Base-by-base conservation (phyloP, 2,888 invertebrate species). In the Sphecodes monilicornis region DNA sequence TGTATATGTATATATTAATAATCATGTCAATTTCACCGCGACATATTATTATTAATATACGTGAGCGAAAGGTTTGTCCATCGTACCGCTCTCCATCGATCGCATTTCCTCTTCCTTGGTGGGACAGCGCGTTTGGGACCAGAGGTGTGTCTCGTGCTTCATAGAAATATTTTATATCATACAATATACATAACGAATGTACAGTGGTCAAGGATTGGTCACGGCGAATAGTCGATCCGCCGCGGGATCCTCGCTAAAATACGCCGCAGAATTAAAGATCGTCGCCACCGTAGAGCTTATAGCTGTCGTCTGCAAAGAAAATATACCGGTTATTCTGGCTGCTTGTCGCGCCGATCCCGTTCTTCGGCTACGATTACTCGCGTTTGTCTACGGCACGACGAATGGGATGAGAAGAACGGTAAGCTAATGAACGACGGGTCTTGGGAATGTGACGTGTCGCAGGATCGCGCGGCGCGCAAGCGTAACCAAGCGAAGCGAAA, bases 191-290 rank as follows among this genome's bases (percentile, higher is more conserved):
- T 90, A 89, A 85, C 85, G 85, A 94, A 94, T 94, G 91, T 93
- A 94, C 94, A 94, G 87, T 91, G 90, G 93, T 94, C 94, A 94
- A 93, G 94, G 94, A 90, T 94, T 94, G 83, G 94, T 93, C 64
- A 95, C 94, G 86, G 92, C 92, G 87, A 94, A 94, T 26, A 94
- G 91, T 80, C 93, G 94, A 92, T 94, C 94, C 79, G 94, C 92
- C 29, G 93, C 92, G 71, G 94, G 93, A 92, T 94, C 94, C 84
- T 94, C 94, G 83, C 90, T 93, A 84, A 94, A 94, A 87, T 94
- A 94, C 66, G 94, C 93, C 32, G 94, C 93, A 46, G 94, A 94
- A 89, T 94, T 94, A 85, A 94, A 94, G 90, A 94, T 94, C 76
- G 92, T 88, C 77, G 91, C 80, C 80, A 88, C 64, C 70, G 86